Conservation (phyloP, 2,888 invertebrate species). For the Peribatodes rhomboidaria region DNA sequence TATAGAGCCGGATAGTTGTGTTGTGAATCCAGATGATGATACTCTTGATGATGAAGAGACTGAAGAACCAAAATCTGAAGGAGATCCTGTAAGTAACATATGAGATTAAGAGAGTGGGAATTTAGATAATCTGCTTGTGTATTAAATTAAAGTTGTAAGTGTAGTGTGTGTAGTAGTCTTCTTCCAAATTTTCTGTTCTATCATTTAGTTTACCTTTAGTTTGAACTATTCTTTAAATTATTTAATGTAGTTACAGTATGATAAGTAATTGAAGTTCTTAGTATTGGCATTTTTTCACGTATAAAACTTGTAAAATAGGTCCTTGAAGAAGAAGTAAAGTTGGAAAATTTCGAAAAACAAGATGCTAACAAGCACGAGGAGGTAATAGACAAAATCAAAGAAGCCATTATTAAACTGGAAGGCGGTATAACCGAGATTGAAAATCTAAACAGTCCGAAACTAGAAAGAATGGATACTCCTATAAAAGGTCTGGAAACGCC, state of each 20-base stretch:
- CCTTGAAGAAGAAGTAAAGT: conserved; percentile 67
- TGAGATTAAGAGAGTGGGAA: neutral
- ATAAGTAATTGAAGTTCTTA: too few species aligned
- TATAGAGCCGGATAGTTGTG: conserved; percentile 24
- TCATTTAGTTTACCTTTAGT: too few species aligned
- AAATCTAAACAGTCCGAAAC: conserved; percentile 47
- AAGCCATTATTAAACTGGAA: conserved; percentile 77
- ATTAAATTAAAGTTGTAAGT: too few species aligned
- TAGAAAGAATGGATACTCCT: conserved; percentile 26
- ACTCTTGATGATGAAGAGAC: conserved; percentile 50
- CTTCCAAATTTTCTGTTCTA: too few species aligned
- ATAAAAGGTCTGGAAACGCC: conserved; percentile 49
- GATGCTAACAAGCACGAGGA: conserved; percentile 68
- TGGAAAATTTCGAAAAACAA: conserved; percentile 73
- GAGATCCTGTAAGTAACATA: conserved; percentile 59
- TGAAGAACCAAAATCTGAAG: conserved; percentile 52
- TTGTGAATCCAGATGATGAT: conserved; percentile 35
- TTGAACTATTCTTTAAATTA: neutral
- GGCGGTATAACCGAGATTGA: conserved; percentile 64
- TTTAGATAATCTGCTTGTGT: neutral
- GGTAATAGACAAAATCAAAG: conserved; percentile 77
- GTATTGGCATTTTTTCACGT: conserved; percentile 23
- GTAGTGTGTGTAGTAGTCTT: too few species aligned
- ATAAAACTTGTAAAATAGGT: conserved; percentile 56
- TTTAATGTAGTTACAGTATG: neutral